Evolutionary conservation across 2,113 vertebrate genomes (phyloP).

Genomic region (Paracanthobrama guichenoti): DNA sequence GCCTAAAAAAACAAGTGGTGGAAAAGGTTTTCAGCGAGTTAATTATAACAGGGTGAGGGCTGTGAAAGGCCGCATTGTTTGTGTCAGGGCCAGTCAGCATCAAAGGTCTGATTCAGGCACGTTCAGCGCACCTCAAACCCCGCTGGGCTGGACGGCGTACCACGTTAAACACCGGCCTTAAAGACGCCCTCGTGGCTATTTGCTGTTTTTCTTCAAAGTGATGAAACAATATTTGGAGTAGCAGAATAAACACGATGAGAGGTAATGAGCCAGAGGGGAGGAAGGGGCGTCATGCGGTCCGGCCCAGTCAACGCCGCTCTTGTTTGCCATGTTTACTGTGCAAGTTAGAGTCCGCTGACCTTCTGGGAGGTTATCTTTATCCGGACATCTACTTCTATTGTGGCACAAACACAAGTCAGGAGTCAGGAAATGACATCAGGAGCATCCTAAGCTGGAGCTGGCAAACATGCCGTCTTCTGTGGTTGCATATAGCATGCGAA

Average conservation of each 20-base stretch:
- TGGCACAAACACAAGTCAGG: constrained; percentile 19
- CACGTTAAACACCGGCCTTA: background rate
- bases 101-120: constrained; percentile 73
- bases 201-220: constrained; percentile 48
- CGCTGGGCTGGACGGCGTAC: background rate
- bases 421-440: constrained; percentile 48
- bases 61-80: constrained; percentile 83
- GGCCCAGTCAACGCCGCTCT: constrained; percentile 43
- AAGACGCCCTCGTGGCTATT: constrained; percentile 40
- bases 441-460: constrained; percentile 47
- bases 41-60: constrained; percentile 72
- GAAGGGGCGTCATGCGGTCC: background rate
- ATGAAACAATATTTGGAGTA: constrained; percentile 60
- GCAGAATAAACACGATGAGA: constrained; percentile 51
- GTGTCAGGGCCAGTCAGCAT: constrained; percentile 71
- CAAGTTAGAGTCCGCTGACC: constrained; percentile 20
- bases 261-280: constrained; percentile 32
- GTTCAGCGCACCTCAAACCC: constrained; percentile 22
- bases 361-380: background rate
- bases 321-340: constrained; percentile 48
- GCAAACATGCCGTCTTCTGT: constrained; percentile 50
- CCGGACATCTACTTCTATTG: background rate
- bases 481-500: constrained; percentile 46
- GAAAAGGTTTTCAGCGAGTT: constrained; percentile 74
- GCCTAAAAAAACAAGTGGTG: constrained; percentile 80